These are phyloP conservation scores for Lontra canadensis DNA, from an alignment of 2,113 vertebrate genomes.

Conservation along the genomic window DNA sequence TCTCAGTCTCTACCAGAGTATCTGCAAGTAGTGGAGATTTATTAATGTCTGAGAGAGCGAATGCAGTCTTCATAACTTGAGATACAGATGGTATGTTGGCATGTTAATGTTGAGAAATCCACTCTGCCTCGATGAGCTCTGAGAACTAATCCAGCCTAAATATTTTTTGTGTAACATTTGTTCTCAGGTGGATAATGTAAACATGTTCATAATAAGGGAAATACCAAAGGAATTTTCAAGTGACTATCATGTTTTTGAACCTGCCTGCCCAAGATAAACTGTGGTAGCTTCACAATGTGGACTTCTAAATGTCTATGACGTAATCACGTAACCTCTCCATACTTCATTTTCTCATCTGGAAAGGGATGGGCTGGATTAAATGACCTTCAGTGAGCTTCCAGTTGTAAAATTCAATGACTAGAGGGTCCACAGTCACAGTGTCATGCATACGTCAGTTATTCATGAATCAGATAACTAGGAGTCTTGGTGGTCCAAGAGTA, in stretches of 20 bases:
- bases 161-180: background rate
- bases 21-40: background rate
- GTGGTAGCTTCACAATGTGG: background rate
- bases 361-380: background rate
- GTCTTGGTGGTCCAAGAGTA: background rate
- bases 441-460: background rate
- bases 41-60: background rate
- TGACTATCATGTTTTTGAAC: background rate
- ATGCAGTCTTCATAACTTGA: background rate
- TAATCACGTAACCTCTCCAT: background rate
- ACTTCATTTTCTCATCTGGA: background rate
- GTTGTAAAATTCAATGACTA: background rate
- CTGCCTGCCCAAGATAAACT: background rate
- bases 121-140: background rate
- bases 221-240: slow-evolving; percentile 19
- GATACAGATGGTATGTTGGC: background rate
- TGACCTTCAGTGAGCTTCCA: background rate
- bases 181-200: background rate
- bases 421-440: background rate
- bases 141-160: background rate
- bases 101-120: background rate
- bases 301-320: background rate
- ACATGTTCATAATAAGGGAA: background rate
- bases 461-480: background rate
- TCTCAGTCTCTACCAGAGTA: background rate